phyloP scores from a whole-genome alignment of 2,797 vertebrate genomes.

The Florisuga fusca region DNA sequence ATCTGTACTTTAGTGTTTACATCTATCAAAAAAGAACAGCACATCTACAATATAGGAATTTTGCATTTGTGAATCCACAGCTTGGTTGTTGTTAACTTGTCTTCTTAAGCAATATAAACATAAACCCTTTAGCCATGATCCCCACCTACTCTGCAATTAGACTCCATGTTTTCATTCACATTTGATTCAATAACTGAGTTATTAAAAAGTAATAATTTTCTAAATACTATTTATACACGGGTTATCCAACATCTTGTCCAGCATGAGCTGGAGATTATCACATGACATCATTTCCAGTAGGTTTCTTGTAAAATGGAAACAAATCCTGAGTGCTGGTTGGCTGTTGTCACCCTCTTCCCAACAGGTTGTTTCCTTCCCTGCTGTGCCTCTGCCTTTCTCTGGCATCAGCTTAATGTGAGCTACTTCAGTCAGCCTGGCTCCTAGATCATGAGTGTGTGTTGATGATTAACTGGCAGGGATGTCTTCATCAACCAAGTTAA shows the following conservation, averaged over 20 bases:
- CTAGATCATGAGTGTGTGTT: neutral
- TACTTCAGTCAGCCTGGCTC: neutral
- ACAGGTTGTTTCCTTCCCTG: neutral
- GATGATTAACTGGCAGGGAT: fast-evolving
- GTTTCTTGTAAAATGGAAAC: neutral
- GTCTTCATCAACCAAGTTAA: neutral
- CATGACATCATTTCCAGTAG: neutral
- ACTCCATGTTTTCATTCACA: neutral
- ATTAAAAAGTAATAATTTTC: neutral
- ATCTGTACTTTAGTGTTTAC: neutral
- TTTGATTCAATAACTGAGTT: neutral
- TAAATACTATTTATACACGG: neutral
- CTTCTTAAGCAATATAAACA: neutral
- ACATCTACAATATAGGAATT: neutral
- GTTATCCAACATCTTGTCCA: neutral
- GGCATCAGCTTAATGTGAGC: neutral
- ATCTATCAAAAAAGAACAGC: neutral
- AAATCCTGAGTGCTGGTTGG: neutral
- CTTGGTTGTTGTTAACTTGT: neutral
- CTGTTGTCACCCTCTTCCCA: neutral
- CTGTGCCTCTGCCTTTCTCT: neutral
- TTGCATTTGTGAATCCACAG: neutral
- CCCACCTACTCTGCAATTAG: neutral
- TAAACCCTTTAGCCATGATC: neutral
- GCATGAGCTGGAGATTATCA: fast-evolving